These are phyloP conservation scores for Botia almorhae DNA, from an alignment of 2,797 vertebrate genomes.

Conservation along the genomic window DNA sequence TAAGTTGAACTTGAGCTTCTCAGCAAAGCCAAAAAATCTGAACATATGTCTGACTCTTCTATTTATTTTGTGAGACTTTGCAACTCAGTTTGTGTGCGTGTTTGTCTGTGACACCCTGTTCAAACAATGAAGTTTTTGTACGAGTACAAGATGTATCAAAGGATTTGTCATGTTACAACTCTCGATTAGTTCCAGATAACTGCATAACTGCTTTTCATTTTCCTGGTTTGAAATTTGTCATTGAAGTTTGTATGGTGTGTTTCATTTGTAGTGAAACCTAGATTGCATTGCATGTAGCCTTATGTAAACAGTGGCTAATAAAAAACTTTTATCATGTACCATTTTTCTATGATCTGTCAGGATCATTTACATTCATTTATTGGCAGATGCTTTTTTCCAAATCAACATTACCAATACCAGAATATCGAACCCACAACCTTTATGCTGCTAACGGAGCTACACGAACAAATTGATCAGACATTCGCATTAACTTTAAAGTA, in stretches of 20 bases:
- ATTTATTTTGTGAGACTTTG: slow-evolving; percentile 28
- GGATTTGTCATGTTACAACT: background rate
- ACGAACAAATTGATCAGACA: no score
- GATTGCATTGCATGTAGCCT: background rate
- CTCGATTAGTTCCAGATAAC: slow-evolving; percentile 27
- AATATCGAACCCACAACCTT: no score
- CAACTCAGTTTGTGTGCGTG: background rate
- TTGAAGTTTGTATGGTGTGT: background rate
- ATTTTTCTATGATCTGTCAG: background rate
- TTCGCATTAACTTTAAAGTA: no score
- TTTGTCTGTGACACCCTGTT: background rate
- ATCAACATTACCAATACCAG: no score
- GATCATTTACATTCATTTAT: no score
- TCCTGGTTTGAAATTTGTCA: background rate
- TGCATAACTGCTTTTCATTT: background rate
- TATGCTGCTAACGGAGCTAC: no score
- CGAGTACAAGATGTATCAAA: slow-evolving; percentile 1
- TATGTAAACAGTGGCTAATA: background rate
- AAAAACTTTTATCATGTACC: background rate
- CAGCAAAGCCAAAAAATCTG: slow-evolving; percentile 1
- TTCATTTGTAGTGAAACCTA: background rate
- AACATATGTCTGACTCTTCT: background rate
- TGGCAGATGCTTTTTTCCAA: no score
- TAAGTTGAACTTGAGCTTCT: slow-evolving; percentile 53
- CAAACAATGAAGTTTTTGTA: slow-evolving; percentile 36